phyloP scores from a whole-genome alignment of 2,113 vertebrate genomes.

The Xerus inauris region DNA sequence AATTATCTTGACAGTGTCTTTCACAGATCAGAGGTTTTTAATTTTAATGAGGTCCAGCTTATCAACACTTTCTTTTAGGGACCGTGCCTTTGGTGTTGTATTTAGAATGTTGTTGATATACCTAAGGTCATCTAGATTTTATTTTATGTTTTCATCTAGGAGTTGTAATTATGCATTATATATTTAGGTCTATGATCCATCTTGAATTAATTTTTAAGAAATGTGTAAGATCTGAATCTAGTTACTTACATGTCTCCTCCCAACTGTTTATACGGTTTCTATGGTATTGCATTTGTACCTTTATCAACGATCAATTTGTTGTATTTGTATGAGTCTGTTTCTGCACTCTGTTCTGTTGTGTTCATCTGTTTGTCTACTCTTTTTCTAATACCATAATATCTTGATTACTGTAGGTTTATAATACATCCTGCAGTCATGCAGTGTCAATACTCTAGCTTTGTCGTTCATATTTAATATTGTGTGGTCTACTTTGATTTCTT shows the following conservation, averaged over 20 bases:
- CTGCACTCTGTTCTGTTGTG: not conserved
- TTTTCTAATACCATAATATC: not conserved
- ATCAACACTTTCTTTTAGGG: not conserved
- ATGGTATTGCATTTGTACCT: not conserved
- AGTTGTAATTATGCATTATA: not conserved
- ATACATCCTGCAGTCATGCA: not conserved
- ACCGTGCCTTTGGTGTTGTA: not conserved
- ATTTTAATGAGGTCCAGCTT: not conserved
- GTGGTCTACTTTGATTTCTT: not conserved
- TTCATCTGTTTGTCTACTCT: not conserved
- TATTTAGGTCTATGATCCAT: not conserved
- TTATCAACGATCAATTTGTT: not conserved
- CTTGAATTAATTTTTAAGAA: not conserved
- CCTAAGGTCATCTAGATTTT: not conserved
- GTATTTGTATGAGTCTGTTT: not conserved
- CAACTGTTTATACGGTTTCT: not conserved
- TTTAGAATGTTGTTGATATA: not conserved
- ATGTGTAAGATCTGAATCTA: not conserved
- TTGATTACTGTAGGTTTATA: not conserved
- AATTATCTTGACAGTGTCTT: not conserved
- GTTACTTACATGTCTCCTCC: not conserved
- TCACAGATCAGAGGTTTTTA: not conserved
- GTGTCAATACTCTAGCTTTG: not conserved
- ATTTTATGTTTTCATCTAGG: not conserved
- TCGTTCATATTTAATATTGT: not conserved